Evolutionary conservation across 2,888 invertebrate genomes (phyloP), one percentile per base, ranked within the genome.

Genomic region (Bembecia ichneumoniformis): DNA sequence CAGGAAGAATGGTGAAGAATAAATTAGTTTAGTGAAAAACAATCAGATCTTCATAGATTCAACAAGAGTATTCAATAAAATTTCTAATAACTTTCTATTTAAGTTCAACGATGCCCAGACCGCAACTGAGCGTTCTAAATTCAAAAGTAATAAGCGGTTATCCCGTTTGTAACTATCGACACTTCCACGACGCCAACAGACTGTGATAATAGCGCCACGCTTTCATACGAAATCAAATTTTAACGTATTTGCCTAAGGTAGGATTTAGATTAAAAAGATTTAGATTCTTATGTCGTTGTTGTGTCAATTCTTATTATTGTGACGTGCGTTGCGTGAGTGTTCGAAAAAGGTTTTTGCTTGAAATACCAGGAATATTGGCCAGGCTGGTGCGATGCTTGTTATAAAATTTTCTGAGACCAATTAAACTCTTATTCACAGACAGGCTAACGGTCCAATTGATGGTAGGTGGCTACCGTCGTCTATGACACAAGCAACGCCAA

Each of bases 141-240:
- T 68, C 64, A 64, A 67, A 67, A 66, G 61, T 68, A 69, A 70
- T 68, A 67, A 66, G 66, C 60, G 60, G 63, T 62, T 62, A 64
- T 65, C 62, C 58, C 57, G 58, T 61, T 65, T 58, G 54, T 58
- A 55, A 58, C 60, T 66, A 65, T 64, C 64, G 63, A 62, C 51
- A 51, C 47, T 46, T 40, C 43, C 43, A 7, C 40, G 13, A 14
- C 20, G 20, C 20, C 36, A 36, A 10, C 11, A 36, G 11, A 13
- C 40, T 5, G 14, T 7, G 13, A 28, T 14, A 40, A 14, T 40
- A 13, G 40, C 40, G 9, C 40, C 5, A 2, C 1, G 13, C 14
- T 40, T 40, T 5, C 40, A 40, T 9, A 13, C 40, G n/a, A 40
- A 40, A 11, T 40, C n/a, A 5, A 40, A 13, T 7, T 40, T 40